A percentile compares a stretch with the other conserved stretches of the same genome.
These are phyloP conservation scores for Alviniconcha strummeri DNA, from an alignment of 2,888 invertebrate genomes.

Conservation along the genomic window DNA sequence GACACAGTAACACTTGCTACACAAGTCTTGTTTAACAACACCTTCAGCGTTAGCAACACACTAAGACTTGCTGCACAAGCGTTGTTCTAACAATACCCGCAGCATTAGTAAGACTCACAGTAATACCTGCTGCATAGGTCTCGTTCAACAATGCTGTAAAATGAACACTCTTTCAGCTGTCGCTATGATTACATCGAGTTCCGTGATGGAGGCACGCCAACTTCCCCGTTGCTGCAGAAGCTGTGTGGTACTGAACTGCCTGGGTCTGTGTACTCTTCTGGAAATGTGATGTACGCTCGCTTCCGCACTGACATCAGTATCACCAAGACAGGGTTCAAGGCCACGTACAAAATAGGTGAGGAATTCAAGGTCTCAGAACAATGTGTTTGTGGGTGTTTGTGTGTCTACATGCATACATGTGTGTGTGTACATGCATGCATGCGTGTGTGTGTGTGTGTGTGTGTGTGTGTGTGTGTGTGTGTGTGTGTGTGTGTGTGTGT, in stretches of 20 bases:
- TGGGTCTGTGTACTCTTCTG: slow-evolving; percentile 90
- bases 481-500: slow-evolving; percentile 4
- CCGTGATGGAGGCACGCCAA: slow-evolving; percentile 88
- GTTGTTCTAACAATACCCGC: no score
- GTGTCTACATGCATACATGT: background rate
- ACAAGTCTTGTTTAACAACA: no score
- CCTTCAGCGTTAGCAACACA: no score
- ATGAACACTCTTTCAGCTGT: slow-evolving; percentile 79
- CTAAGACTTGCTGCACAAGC: no score
- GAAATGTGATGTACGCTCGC: slow-evolving; percentile 91
- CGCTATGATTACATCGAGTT: slow-evolving; percentile 96
- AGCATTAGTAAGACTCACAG: no score
- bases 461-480: slow-evolving; percentile 11
- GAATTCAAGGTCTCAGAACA: background rate
- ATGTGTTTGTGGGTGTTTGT: background rate
- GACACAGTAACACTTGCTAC: no score
- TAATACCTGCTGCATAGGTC: no score
- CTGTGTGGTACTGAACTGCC: slow-evolving; percentile 95
- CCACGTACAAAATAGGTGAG: slow-evolving; percentile 75
- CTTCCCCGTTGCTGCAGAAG: slow-evolving; percentile 81
- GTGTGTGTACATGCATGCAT: background rate
- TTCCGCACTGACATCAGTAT: slow-evolving; percentile 96
- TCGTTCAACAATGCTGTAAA: no score
- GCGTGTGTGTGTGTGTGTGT: background rate
- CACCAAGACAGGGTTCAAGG: slow-evolving; percentile 95